These are phyloP conservation scores for Egretta garzetta DNA, from an alignment of 2,113 vertebrate genomes.

Conservation along the genomic window DNA sequence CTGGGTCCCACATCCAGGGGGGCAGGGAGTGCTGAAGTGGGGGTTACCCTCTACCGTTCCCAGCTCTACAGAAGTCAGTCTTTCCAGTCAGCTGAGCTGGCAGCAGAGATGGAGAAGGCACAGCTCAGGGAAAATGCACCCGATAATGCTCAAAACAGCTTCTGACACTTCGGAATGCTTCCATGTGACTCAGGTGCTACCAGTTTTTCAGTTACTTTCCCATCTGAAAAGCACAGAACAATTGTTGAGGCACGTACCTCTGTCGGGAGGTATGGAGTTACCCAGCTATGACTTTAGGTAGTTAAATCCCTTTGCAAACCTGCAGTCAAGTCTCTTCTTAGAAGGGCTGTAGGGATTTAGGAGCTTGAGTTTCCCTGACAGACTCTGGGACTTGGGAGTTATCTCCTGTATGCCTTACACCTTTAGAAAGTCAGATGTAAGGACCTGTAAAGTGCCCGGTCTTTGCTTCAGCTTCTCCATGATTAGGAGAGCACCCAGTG, in stretches of 20 bases:
- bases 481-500: neutral
- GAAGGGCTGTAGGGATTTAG: neutral
- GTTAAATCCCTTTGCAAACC: neutral
- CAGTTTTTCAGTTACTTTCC: neutral
- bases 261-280: neutral
- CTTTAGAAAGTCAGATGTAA: neutral
- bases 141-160: neutral
- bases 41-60: neutral
- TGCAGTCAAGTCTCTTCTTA: neutral
- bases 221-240: neutral
- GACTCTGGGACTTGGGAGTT: neutral
- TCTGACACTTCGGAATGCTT: neutral
- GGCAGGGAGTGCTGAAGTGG: neutral
- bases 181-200: rapidly evolving
- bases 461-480: neutral
- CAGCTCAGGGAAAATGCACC: neutral
- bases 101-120: neutral
- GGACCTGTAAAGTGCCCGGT: neutral
- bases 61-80: neutral
- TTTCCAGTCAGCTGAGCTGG: neutral
- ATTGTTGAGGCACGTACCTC: neutral
- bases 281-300: neutral
- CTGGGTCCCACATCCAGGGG: neutral
- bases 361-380: neutral
- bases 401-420: neutral